A percentile compares a stretch with the other conserved stretches of the same genome.
Evolutionary conservation across 2,888 invertebrate species (phyloP).

Genomic region (Smittia aterrima): DNA sequence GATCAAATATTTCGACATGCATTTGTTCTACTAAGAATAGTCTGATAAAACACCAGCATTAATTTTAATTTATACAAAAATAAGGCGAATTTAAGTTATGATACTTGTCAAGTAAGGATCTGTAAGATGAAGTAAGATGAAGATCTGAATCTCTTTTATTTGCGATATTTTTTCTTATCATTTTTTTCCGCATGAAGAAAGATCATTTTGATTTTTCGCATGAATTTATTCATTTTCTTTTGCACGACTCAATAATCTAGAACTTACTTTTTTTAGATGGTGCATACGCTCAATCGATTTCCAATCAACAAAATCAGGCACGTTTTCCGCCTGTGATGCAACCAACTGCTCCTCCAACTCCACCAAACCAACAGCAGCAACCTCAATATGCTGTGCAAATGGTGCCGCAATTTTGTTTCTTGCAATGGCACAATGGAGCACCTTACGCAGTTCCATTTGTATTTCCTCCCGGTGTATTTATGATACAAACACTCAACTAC

Average conservation of each 20-base stretch:
- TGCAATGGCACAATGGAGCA: background rate
- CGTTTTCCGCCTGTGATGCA: slow-evolving; percentile 31
- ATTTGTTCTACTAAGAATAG: background rate
- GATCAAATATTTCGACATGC: background rate
- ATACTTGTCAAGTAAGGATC: slow-evolving; percentile 39
- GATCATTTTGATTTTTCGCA: background rate
- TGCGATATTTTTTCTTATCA: slow-evolving; percentile 13
- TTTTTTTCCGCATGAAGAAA: background rate
- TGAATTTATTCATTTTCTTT: background rate
- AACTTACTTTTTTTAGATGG: slow-evolving; percentile 24
- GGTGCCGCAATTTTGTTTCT: slow-evolving; percentile 39
- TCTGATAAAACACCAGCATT: background rate
- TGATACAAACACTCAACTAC: slow-evolving; percentile 45
- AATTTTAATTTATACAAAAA: background rate
- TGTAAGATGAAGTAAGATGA: too few species aligned
- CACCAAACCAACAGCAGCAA: slow-evolving; percentile 33
- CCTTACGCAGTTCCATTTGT: background rate
- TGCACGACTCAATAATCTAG: background rate
- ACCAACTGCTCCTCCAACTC: slow-evolving; percentile 40
- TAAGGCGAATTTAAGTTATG: slow-evolving; percentile 1
- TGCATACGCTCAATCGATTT: background rate
- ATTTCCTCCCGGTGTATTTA: slow-evolving; percentile 43
- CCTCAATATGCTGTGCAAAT: slow-evolving; percentile 42
- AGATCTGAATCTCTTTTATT: background rate
- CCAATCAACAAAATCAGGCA: slow-evolving; percentile 1